Evolutionary conservation across 2,113 vertebrate species (phyloP).

Genomic region (Xiphorhynchus elegans): DNA sequence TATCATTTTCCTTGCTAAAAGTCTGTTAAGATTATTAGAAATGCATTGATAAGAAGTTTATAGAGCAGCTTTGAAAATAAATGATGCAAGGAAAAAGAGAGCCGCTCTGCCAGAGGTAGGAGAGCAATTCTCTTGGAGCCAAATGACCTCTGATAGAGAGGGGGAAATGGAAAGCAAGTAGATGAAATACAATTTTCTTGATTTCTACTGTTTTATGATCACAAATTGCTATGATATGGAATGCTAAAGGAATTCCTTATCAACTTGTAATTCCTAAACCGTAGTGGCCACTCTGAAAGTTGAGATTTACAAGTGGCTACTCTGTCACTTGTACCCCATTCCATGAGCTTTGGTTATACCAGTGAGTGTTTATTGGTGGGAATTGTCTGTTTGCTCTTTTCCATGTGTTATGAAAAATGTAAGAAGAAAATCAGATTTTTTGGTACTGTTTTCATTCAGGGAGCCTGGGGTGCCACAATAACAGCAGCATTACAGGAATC

Average conservation of each 20-base stretch:
- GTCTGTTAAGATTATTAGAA: conserved; percentile 44
- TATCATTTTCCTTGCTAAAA: conserved; percentile 20
- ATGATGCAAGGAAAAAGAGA: conserved; percentile 25
- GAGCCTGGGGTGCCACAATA: not conserved
- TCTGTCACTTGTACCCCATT: not conserved
- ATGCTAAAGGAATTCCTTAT: not conserved
- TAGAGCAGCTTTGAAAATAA: conserved; percentile 56
- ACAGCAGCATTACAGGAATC: not conserved
- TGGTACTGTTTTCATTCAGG: not conserved
- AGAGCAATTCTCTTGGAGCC: not conserved
- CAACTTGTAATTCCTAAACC: not conserved
- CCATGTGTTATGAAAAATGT: not conserved
- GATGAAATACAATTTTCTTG: not conserved
- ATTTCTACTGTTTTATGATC: not conserved
- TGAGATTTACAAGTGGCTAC: not conserved
- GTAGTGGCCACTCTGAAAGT: not conserved
- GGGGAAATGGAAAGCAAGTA: not conserved
- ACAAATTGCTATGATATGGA: not conserved
- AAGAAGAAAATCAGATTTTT: not conserved
- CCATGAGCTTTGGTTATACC: not conserved
- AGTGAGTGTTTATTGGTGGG: not conserved
- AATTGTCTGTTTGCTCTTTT: not conserved
- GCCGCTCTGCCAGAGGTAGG: not conserved
- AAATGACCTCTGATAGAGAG: not conserved
- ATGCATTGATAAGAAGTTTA: conserved; percentile 49